These are phyloP conservation scores for Nannobrachium achirus DNA, from an alignment of 2,113 vertebrate genomes.

Conservation along the genomic window DNA sequence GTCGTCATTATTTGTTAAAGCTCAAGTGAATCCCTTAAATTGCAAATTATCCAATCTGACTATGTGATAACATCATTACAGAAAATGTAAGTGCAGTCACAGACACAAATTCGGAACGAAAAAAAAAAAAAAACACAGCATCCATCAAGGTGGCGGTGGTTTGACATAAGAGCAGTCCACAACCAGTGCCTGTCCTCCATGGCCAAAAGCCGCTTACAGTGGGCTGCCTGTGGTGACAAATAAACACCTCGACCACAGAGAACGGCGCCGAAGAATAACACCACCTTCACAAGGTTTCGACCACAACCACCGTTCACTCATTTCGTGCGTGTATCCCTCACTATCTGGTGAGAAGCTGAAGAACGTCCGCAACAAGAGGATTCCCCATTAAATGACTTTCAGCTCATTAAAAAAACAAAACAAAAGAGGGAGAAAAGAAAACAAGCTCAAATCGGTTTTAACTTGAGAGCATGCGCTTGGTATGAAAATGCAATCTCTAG, in stretches of 20 bases:
- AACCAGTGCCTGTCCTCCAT: conserved; percentile 19
- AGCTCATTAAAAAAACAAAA: background rate
- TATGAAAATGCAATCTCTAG: background rate
- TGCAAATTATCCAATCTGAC: no score
- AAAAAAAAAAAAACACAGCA: conserved; percentile 11
- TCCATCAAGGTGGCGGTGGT: background rate
- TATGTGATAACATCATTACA: no score
- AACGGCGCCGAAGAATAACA: background rate
- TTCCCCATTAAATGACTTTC: background rate
- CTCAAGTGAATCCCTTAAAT: no score
- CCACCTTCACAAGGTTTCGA: no score
- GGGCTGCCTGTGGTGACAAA: background rate
- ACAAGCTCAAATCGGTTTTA: background rate
- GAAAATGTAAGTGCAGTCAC: no score
- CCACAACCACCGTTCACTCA: background rate
- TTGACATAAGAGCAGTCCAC: conserved; percentile 17
- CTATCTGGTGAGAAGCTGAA: background rate
- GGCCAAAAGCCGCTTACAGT: conserved; percentile 3
- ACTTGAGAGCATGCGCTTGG: background rate
- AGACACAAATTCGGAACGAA: background rate
- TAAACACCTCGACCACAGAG: background rate
- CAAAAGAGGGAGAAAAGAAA: background rate
- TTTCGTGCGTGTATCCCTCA: background rate
- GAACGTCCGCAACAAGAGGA: background rate
- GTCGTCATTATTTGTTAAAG: no score